Percentiles rank a stretch among this genome's conserved stretches.
These are phyloP conservation scores for Odontamblyopus rebecca DNA, from an alignment of 2,797 vertebrate species.

Conservation along the genomic window DNA sequence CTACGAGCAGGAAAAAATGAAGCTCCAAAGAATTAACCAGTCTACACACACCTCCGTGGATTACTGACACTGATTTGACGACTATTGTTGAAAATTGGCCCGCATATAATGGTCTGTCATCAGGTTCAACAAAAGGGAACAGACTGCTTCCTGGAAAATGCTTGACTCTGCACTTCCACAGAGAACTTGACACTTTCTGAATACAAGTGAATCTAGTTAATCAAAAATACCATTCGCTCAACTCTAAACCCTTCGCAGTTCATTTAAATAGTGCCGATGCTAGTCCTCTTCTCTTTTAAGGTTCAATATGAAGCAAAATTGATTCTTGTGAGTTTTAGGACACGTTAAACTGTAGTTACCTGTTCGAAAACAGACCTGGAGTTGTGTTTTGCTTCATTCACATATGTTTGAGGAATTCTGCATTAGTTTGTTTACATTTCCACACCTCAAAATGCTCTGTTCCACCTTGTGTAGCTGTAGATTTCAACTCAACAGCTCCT, in stretches of 20 bases:
- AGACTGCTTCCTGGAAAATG: neutral
- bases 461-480: too few relatives aligned
- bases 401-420: too few relatives aligned
- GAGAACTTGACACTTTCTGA: constrained; percentile 5
- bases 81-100: neutral
- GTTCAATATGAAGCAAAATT: too few relatives aligned
- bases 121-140: neutral
- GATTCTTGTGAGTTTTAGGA: too few relatives aligned
- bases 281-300: constrained; percentile 8
- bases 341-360: too few relatives aligned
- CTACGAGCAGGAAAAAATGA: neutral
- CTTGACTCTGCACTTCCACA: neutral
- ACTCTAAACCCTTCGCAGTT: constrained; percentile 22
- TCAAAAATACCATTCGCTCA: neutral
- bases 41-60: neutral
- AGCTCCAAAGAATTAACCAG: neutral
- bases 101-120: neutral
- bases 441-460: too few relatives aligned
- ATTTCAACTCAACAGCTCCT: too few relatives aligned
- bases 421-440: too few relatives aligned
- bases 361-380: too few relatives aligned
- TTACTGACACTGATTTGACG: neutral
- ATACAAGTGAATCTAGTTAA: neutral
- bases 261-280: constrained; percentile 36
- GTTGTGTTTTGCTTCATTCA: too few relatives aligned